Evolutionary conservation across 1,140 invertebrate genomes (phyloP).

Genomic region (Aphelinus certus): DNA sequence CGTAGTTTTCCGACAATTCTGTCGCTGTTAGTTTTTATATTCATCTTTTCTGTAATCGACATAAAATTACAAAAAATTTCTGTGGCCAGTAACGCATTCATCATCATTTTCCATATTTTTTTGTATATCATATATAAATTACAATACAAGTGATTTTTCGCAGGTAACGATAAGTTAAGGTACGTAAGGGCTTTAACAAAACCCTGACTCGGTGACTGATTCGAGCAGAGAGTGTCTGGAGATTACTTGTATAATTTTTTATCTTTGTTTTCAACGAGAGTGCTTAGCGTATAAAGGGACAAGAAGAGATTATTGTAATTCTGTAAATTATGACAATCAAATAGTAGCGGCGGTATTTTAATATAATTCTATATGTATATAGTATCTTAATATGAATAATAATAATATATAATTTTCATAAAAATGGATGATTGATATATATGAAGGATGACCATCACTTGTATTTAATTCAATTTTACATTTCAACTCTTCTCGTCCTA

Average conservation of each 20-base stretch:
- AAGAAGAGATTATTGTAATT: constrained; percentile 38
- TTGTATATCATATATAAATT: constrained; percentile 29
- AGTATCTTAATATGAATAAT: constrained; percentile 4
- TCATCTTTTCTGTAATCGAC: constrained; percentile 18
- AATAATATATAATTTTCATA: constrained; percentile 34
- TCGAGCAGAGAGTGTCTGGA: constrained; percentile 33
- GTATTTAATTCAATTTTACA: constrained; percentile 6
- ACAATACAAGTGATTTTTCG: constrained; percentile 33
- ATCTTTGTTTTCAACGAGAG: constrained; percentile 20
- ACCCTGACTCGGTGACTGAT: constrained; percentile 33
- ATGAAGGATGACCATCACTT: constrained; percentile 37
- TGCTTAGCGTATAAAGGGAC: constrained; percentile 28
- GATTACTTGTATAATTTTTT: constrained; percentile 33
- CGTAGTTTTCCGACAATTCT: constrained; percentile 36
- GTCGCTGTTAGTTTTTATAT: constrained; percentile 27
- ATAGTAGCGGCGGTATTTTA: constrained; percentile 10
- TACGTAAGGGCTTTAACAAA: constrained; percentile 34
- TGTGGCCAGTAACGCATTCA: constrained; percentile 26
- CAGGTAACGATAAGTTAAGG: constrained; percentile 39
- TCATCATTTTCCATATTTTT: constrained; percentile 14
- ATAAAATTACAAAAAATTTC: constrained; percentile 30
- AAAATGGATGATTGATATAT: constrained; percentile 36
- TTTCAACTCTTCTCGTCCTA: constrained; percentile 36
- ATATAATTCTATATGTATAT: constrained; percentile 15
- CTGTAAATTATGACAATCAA: constrained; percentile 22